Base-by-base conservation (phyloP, 2,888 invertebrate species). In the Pristionchus exspectatus region DNA sequence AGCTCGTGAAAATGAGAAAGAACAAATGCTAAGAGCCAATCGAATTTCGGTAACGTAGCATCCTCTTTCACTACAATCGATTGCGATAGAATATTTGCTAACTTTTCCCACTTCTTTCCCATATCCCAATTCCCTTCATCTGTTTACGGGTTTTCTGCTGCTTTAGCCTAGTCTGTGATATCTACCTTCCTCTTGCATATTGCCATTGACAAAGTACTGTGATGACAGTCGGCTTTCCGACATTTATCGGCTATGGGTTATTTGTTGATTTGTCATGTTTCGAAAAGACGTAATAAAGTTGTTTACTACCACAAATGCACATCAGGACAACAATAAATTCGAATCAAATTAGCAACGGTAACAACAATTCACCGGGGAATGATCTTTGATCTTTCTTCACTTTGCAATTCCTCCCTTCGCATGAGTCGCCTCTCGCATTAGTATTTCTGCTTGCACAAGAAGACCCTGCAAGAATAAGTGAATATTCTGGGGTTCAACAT, bases 371-470 rank as follows among this genome's bases (percentile, higher is more conserved):
- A 83, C 38, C 63, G 63, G 63, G 30, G 44, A 14, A n/a, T 83
- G 59, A 85, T 85, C 59, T 85, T 85, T 56, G 33, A 56, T 59
- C 30, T n/a, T n/a, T 85, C 44, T 74, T 69, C 87, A 66, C 66
- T 87, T 69, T n/a, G 38, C 27, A 21, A 87, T 16, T 69, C 87
- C 87, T 56, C 27, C 50, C 69, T 87, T 87, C 44, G 87, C 87
- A 69, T 87, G 87, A 18, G 87, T 69, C 69, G 44, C 87, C 38
- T 87, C 66, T 50, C 69, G n/a, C 87, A 87, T 66, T 18, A 87
- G 16, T 12, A 87, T 69, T 4, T 87, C 87, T 50, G 87, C 87
- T 59, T 87, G 87, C 44, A 69, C 69, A 16, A 87, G 66, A 30
- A 87, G 87, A 69, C 87, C 87, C 87, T 87, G n/a, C 9, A 87